A percentile compares a stretch with the other conserved stretches of the same genome.
These are phyloP conservation scores for Lucilia cuprina DNA, from an alignment of 1,140 invertebrate genomes.

Conservation along the genomic window DNA sequence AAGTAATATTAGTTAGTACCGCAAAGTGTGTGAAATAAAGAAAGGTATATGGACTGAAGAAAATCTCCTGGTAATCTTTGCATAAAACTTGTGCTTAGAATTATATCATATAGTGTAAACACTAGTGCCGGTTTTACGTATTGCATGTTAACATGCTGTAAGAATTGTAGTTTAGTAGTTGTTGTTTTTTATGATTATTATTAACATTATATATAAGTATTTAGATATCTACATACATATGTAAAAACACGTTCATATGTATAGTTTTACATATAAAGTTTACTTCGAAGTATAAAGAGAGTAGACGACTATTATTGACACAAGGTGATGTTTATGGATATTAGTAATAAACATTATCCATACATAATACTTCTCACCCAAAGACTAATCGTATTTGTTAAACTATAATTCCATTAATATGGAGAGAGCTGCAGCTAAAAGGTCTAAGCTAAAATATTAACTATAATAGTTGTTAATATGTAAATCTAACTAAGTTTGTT, in stretches of 20 bases:
- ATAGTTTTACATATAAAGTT: background rate
- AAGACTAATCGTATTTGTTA: no score
- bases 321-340: slow-evolving; percentile 5
- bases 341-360: background rate
- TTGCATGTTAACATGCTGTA: slow-evolving; percentile 27
- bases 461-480: background rate
- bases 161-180: background rate
- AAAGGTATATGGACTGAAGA: no score
- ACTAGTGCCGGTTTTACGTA: background rate
- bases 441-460: no score
- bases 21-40: no score
- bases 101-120: background rate
- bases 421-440: no score
- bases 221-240: background rate
- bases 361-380: no score
- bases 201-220: background rate
- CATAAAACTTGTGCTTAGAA: background rate
- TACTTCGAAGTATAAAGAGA: background rate
- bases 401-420: no score
- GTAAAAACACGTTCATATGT: background rate
- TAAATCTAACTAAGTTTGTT: background rate
- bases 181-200: background rate
- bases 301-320: background rate
- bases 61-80: no score
- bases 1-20: no score